Conservation (phyloP, 2,797 vertebrate genomes). For the Sebastes melanostomus region DNA sequence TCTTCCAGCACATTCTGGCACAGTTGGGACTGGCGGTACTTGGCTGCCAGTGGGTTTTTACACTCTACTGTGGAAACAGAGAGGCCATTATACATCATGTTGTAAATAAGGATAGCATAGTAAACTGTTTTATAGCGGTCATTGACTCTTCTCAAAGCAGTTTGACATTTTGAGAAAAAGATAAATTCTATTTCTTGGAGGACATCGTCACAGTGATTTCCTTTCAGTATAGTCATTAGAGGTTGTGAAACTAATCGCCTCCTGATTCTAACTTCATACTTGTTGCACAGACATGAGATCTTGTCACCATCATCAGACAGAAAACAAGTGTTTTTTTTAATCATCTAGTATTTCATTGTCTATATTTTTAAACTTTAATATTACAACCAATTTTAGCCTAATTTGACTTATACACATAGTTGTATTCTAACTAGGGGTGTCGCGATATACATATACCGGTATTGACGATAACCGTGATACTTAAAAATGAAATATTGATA, state of each 20-base stretch:
- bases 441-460: not conserved
- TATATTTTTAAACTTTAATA: not conserved
- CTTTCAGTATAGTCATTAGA: not conserved
- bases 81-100: not conserved
- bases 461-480: too few species aligned
- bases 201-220: not conserved
- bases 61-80: slow-evolving; percentile 22
- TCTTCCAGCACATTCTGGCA: slow-evolving; percentile 63
- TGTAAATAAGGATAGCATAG: not conserved
- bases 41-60: slow-evolving; percentile 57
- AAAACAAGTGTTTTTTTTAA: not conserved
- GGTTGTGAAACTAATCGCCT: not conserved
- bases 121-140: not conserved
- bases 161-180: not conserved
- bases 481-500: too few species aligned
- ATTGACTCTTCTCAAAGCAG: not conserved
- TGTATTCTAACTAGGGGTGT: not conserved
- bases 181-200: not conserved
- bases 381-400: not conserved
- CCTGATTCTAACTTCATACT: not conserved
- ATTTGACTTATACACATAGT: not conserved
- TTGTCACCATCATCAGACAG: not conserved
- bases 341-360: not conserved
- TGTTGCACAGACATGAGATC: not conserved
- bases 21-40: slow-evolving; percentile 70